A percentile compares a stretch with the other conserved stretches of the same genome.
Conservation (phyloP, 2,888 invertebrate species). For the Euspilapteryx auroguttella region DNA sequence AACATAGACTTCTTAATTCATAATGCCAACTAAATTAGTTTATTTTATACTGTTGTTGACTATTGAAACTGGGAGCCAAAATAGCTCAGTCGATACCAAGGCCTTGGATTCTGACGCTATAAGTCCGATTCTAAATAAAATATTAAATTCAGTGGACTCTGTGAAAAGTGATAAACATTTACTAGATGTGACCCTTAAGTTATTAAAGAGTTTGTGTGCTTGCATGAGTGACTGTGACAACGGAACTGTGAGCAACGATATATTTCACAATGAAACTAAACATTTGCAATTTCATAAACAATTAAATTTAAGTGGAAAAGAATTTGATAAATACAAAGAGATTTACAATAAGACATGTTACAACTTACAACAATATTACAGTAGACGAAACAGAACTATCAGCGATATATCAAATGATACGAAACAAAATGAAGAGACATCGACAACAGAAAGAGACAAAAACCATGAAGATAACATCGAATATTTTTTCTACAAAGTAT, state of each 20-base stretch:
- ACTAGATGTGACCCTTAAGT: constrained; percentile 25
- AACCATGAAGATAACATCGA: no score
- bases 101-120: not conserved
- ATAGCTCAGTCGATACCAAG: no score
- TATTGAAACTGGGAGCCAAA: no score
- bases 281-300: constrained; percentile 11
- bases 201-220: constrained; percentile 33
- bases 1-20: no score
- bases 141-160: constrained; percentile 28
- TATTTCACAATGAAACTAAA: constrained; percentile 12
- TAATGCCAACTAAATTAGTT: no score
- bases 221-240: constrained; percentile 27
- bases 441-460: no score
- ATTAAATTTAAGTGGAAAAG: constrained; percentile 11
- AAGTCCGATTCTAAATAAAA: constrained; percentile 19
- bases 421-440: no score
- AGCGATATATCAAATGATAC: no score
- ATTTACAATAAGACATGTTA: constrained; percentile 36
- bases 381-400: no score
- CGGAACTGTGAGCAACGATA: constrained; percentile 17
- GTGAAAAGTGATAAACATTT: constrained; percentile 27
- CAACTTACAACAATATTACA: no score
- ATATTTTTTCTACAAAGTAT: constrained; percentile 20
- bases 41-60: no score
- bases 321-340: constrained; percentile 23